Evolutionary conservation across 2,797 vertebrate genomes (phyloP), one percentile per base, ranked within the genome.

Genomic region (Garrulus glandarius): DNA sequence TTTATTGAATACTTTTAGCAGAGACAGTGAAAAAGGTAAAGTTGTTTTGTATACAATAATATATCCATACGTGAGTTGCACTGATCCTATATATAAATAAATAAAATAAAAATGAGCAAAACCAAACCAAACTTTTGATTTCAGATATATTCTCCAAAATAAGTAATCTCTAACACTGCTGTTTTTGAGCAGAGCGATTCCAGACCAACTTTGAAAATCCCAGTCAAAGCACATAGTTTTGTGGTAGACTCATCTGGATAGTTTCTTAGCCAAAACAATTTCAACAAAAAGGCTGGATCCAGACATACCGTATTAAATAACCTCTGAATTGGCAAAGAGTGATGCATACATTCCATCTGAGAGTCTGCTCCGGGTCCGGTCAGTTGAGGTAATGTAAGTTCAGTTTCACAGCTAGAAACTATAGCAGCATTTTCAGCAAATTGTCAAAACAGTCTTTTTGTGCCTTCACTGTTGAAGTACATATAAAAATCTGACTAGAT

Each of bases 381-480:
- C 97, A 97, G 90, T 52, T 96, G 94, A 98, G 97, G 96, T 97
- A 97, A 98, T 95, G 85, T 39, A 96, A 95, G 87, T 94, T 97
- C 93, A 92, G 79, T 91, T 95, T 93, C 90, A 94, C 75, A 94
- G 70, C 61, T 96, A 92, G 84, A 84, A 91, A 90, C 36, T 46
- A 1, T 60, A 90, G 47, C 34, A 81, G 55, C 21, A 2, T 94
- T 95, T 95, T 82, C 80, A 94, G 59, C 55, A 88, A 80, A 84
- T 79, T 92, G 49, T 81, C 72, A 84, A 77, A 96, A 88, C 69
- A 88, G 67, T 20, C 30, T n/a, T 92, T 93, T 94, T 61, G 36
- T 63, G 32, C n/a, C 41, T 52, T 81, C 21, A 32, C 11, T 69
- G 61, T 76, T 77, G 39, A 75, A 81, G 47, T 29, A 52, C 10